Evolutionary conservation across 2,797 vertebrate species (phyloP).

Genomic region (Mus spretus): DNA sequence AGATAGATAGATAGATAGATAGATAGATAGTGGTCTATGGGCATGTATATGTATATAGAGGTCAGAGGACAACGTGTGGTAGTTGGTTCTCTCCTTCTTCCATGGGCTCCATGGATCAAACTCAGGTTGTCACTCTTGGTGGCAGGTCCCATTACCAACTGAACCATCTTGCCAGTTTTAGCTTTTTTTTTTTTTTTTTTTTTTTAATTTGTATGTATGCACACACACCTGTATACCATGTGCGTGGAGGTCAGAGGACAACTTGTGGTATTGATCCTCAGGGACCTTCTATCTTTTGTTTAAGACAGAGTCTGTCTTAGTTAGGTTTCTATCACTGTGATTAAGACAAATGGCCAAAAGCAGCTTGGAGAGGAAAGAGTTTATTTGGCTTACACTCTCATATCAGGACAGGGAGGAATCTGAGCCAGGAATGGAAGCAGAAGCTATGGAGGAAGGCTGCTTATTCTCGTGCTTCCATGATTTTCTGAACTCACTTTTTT

Average conservation of each 20-base stretch:
- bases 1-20: background rate
- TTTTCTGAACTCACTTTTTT: background rate
- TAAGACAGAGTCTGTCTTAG: background rate
- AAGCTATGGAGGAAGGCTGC: too few species aligned
- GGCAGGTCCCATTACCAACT: background rate
- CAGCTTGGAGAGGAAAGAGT: background rate
- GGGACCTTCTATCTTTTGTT: background rate
- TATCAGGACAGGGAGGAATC: background rate
- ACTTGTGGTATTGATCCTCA: background rate
- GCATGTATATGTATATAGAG: background rate
- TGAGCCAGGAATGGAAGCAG: background rate
- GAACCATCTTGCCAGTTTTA: background rate
- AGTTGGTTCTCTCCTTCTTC: background rate
- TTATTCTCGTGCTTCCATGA: background rate
- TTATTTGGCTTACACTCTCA: background rate
- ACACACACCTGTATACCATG: background rate
- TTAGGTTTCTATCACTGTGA: background rate
- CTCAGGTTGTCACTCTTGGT: background rate
- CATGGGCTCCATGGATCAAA: background rate
- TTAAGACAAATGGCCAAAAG: background rate
- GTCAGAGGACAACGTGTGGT: background rate
- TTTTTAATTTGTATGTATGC: background rate
- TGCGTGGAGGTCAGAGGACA: background rate
- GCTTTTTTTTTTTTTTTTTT: background rate
- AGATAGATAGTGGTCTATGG: background rate